phyloP scores from a whole-genome alignment of 2,113 vertebrate genomes.

The Hemiprocne comata region DNA sequence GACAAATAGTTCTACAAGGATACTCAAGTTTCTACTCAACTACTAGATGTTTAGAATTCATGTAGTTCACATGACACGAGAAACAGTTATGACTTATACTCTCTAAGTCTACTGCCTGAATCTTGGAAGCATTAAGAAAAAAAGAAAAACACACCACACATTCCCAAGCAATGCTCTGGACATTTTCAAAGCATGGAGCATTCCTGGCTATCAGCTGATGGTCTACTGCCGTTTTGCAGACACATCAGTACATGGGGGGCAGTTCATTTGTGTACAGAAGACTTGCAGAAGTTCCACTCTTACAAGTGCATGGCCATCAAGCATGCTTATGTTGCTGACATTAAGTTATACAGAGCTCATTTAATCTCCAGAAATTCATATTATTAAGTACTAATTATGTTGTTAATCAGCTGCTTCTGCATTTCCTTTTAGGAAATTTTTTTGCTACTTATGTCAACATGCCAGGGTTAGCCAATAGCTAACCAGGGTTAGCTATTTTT shows the following conservation, averaged over 20 bases:
- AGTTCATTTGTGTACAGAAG: neutral
- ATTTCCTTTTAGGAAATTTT: neutral
- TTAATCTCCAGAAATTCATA: neutral
- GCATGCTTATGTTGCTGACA: neutral
- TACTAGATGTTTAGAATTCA: neutral
- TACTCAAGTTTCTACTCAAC: neutral
- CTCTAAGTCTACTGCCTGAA: neutral
- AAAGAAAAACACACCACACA: neutral
- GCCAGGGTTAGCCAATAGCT: neutral
- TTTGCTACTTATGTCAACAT: neutral
- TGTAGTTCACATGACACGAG: neutral
- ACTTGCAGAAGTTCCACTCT: neutral
- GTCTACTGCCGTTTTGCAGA: neutral
- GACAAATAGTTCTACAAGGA: neutral
- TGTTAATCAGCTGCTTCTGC: neutral
- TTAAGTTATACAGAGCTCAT: neutral
- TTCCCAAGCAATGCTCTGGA: neutral
- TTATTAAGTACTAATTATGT: neutral
- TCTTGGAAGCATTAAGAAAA: neutral
- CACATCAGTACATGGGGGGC: neutral
- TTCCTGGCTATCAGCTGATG: neutral
- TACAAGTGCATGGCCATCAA: neutral
- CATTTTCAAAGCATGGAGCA: neutral
- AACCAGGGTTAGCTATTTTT: constrained; percentile 18
- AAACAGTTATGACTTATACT: neutral